Conservation (phyloP, 2,888 invertebrate genomes). For the Ctena decussata region DNA sequence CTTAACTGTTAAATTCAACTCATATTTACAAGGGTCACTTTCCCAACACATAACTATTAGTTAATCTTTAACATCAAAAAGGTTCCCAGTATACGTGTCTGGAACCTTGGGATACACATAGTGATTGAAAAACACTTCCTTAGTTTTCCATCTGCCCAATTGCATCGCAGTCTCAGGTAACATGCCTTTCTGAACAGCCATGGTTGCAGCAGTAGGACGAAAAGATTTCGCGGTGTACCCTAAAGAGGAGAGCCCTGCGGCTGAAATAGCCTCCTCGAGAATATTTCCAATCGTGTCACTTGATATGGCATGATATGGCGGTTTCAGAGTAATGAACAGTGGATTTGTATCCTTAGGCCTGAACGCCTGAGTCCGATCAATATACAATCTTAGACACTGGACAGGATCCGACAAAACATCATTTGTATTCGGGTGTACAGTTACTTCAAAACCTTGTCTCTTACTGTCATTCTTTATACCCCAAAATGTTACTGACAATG, state of each 20-base stretch:
- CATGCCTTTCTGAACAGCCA: not conserved
- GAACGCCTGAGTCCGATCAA: no score
- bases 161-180: constrained; percentile 17
- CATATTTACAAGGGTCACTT: no score
- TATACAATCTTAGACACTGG: constrained; percentile 2
- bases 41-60: no score
- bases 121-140: constrained; percentile 15
- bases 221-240: constrained; percentile 24
- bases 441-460: constrained; percentile 31
- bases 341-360: constrained; percentile 7
- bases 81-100: constrained; percentile 7
- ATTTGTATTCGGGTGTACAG: not conserved
- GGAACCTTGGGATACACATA: constrained; percentile 19
- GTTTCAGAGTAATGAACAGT: constrained; percentile 13
- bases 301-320: constrained; percentile 16
- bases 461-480: constrained; percentile 43
- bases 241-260: no score
- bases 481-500: constrained; percentile 25
- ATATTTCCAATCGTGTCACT: constrained; percentile 17
- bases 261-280: constrained; percentile 19
- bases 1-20: no score
- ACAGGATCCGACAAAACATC: constrained; percentile 5
- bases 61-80: not conserved
- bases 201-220: constrained; percentile 12
- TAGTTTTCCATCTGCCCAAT: constrained; percentile 23